Percentiles rank a stretch among this genome's conserved stretches.
These are phyloP conservation scores for Pseudomyrmex cubaensis DNA, from an alignment of 1,140 invertebrate genomes.

Conservation along the genomic window DNA sequence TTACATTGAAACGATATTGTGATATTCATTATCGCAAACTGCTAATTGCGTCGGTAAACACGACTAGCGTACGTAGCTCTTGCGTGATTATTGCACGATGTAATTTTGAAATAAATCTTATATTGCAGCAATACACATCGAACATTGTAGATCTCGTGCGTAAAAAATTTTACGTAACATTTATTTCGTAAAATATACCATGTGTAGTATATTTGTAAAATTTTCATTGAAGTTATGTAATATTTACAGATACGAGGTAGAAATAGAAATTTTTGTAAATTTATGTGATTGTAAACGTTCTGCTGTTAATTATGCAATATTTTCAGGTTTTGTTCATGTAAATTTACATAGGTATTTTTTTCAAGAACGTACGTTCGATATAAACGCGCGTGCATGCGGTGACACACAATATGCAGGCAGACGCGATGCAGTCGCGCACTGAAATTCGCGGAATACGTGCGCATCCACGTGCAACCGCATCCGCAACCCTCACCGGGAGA, in stretches of 20 bases:
- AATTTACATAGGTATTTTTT: too few relatives aligned
- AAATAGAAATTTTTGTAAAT: too few relatives aligned
- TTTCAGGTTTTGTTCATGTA: too few relatives aligned
- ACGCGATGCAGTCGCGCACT: constrained; percentile 39
- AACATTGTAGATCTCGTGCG: too few relatives aligned
- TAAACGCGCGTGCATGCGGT: constrained; percentile 54
- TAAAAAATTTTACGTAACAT: too few relatives aligned
- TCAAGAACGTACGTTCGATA: constrained; percentile 12
- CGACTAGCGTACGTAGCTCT: constrained; percentile 38
- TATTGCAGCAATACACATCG: constrained; percentile 22
- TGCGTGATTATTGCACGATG: not conserved
- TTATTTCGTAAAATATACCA: too few relatives aligned
- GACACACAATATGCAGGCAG: constrained; percentile 50
- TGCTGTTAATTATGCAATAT: too few relatives aligned
- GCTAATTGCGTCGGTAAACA: constrained; percentile 51
- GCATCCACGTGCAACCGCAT: constrained; percentile 28
- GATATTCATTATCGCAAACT: constrained; percentile 48
- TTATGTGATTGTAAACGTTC: too few relatives aligned
- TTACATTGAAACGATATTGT: constrained; percentile 39
- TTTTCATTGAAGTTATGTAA: too few relatives aligned
- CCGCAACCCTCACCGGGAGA: not conserved
- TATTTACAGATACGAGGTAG: too few relatives aligned
- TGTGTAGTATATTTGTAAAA: too few relatives aligned
- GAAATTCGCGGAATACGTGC: constrained; percentile 54
- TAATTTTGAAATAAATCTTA: constrained; percentile 60